Evolutionary conservation across 2,888 invertebrate species (phyloP), one percentile per base, ranked within the genome.

Genomic region (Omphaloscelis lunosa): DNA sequence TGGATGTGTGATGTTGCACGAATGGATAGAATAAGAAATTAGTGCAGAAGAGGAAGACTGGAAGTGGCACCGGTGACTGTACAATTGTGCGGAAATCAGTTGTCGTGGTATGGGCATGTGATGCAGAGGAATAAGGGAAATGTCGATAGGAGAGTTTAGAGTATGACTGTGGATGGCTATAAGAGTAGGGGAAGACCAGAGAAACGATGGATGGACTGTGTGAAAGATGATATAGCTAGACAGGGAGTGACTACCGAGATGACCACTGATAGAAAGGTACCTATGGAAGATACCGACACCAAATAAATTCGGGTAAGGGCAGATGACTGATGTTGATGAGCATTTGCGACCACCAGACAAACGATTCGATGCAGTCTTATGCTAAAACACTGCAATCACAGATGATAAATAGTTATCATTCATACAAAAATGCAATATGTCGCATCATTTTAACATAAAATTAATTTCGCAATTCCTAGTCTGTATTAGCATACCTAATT

Each of bases 401-500:
- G 5, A 23, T 51, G 27, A 61, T 53, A 29, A 27, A 39, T 39
- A 20, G 17, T 27, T 63, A 0, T 61, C 15, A 72, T n/a, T 53
- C n/a, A 29, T 53, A 61, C 9, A n/a, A 56, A 72, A 34, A 6
- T 41, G 29, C 79, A 67, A 59, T 51, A 59, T 29, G 62, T 34
- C 53, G 29, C 45, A 39, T 17, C 3, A 63, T 41, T 63, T 51
- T 39, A 41, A 23, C 20, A 80, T 29, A 56, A 29, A n/a, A 80
- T 58, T 58, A 41, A 58, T 78, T 73, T 63, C 56, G 27, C 23
- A 63, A 78, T 15, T n/a, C 23, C 12, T 63, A 29, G 2, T 3
- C 5, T 41, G 34, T 58, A 78, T 80, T 80, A 51, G 23, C 80
- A 80, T 80, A 65, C 23, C 51, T 58, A 62, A 78, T 74, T 39